A percentile compares a stretch with the other conserved stretches of the same genome.
Conservation (phyloP, 2,113 vertebrate genomes). For the Rhineura floridana region DNA sequence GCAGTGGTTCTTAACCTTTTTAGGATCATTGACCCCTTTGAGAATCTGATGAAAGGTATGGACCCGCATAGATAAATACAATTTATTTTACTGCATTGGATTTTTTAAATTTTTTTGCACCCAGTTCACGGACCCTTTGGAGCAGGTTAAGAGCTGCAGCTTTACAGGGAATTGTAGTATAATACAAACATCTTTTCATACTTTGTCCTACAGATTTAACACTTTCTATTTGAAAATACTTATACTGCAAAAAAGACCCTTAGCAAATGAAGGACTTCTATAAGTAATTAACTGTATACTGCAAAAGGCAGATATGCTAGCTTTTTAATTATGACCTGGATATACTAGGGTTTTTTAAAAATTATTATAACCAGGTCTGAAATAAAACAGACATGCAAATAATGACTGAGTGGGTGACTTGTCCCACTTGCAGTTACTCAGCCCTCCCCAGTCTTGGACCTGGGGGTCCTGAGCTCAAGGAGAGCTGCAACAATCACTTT, state of each 20-base stretch:
- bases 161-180: background rate
- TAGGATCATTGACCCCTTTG: no score
- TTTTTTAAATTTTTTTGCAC: no score
- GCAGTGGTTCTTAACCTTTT: no score
- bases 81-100: no score
- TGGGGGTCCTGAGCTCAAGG: background rate
- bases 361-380: constrained; percentile 45
- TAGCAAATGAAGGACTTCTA: constrained; percentile 35
- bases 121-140: no score
- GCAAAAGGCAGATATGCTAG: constrained; percentile 28
- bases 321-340: background rate
- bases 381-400: constrained; percentile 31
- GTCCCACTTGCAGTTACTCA: background rate
- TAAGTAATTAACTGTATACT: constrained; percentile 32
- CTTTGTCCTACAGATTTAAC: constrained; percentile 35
- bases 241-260: constrained; percentile 34
- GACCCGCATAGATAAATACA: no score
- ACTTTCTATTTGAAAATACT: constrained; percentile 17
- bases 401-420: background rate
- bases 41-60: no score
- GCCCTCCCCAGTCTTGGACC: background rate
- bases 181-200: constrained; percentile 36
- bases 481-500: background rate
- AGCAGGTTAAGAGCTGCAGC: no score
- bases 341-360: no score